phyloP scores from a whole-genome alignment of 2,888 invertebrate species.

The Lasius platythorax region DNA sequence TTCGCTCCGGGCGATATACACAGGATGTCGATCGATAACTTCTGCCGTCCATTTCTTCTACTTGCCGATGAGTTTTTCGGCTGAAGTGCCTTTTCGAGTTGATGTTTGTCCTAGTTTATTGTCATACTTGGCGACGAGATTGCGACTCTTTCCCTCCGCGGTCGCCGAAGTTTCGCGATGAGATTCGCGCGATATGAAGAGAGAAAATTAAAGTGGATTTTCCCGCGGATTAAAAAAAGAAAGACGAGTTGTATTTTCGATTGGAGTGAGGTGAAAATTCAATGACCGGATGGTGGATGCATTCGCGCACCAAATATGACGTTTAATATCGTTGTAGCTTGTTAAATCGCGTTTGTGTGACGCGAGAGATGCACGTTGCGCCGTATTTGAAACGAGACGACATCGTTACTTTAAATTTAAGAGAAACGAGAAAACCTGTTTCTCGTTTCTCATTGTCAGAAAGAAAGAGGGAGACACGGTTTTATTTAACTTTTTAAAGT shows the following conservation, averaged over 20 bases:
- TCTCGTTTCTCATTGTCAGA: not conserved
- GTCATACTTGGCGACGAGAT: slow-evolving; percentile 47
- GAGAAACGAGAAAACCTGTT: not conserved
- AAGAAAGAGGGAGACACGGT: not conserved
- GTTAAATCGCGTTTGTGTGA: slow-evolving; percentile 7
- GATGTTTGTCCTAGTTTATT: slow-evolving; percentile 49
- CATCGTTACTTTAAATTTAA: slow-evolving; percentile 15
- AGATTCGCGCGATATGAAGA: slow-evolving; percentile 11
- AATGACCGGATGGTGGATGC: slow-evolving; percentile 17
- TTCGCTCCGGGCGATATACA: not conserved
- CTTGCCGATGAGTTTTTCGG: slow-evolving; percentile 25
- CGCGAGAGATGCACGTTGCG: not conserved
- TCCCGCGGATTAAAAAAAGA: not conserved
- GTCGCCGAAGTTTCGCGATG: slow-evolving; percentile 36
- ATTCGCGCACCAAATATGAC: slow-evolving; percentile 30
- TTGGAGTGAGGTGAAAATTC: slow-evolving; percentile 29
- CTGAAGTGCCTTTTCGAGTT: not conserved
- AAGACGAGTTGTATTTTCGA: slow-evolving; percentile 10
- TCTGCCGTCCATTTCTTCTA: slow-evolving; percentile 5
- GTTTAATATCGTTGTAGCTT: slow-evolving; percentile 34
- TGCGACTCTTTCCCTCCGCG: slow-evolving; percentile 15
- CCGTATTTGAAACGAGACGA: not conserved
- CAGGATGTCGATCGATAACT: slow-evolving; percentile 3
- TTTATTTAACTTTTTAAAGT: slow-evolving; percentile 49
- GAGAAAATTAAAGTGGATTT: slow-evolving; percentile 50